These are phyloP conservation scores for Drosophila equinoxialis DNA, from an alignment of 1,140 invertebrate genomes.

Conservation along the genomic window DNA sequence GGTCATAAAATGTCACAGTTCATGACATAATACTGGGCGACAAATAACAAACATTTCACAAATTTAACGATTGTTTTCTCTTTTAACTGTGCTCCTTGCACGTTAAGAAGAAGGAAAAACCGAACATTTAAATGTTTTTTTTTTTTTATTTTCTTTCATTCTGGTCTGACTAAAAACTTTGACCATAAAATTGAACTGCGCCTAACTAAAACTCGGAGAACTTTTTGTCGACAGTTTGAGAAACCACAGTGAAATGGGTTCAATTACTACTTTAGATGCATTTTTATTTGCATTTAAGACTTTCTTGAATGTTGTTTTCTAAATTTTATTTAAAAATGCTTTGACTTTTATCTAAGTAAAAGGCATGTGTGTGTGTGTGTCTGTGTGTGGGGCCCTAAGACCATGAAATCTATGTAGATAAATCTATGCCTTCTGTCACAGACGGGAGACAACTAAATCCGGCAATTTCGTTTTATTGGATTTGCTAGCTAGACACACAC, in stretches of 20 bases:
- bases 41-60: not conserved
- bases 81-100: not conserved
- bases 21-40: not conserved
- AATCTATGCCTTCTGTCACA: conserved; percentile 16
- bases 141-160: not conserved
- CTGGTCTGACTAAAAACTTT: conserved; percentile 40
- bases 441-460: conserved; percentile 21
- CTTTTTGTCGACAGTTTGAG: not conserved
- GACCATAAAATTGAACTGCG: conserved; percentile 59
- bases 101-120: too few relatives aligned
- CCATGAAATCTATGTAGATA: conserved; percentile 10
- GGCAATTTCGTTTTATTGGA: conserved; percentile 22
- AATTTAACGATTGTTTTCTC: not conserved
- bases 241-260: conserved; percentile 1
- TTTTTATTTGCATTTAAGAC: not conserved
- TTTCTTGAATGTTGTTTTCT: not conserved
- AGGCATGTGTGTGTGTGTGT: not conserved
- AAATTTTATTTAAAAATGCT: not conserved
- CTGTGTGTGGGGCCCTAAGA: not conserved
- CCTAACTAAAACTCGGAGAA: conserved; percentile 24
- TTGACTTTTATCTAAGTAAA: not conserved
- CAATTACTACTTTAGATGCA: not conserved
- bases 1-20: conserved; percentile 12
- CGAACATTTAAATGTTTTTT: not conserved
- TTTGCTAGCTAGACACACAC: not conserved